phyloP scores from a whole-genome alignment of 1,140 invertebrate genomes.

The Whitmania pigra region DNA sequence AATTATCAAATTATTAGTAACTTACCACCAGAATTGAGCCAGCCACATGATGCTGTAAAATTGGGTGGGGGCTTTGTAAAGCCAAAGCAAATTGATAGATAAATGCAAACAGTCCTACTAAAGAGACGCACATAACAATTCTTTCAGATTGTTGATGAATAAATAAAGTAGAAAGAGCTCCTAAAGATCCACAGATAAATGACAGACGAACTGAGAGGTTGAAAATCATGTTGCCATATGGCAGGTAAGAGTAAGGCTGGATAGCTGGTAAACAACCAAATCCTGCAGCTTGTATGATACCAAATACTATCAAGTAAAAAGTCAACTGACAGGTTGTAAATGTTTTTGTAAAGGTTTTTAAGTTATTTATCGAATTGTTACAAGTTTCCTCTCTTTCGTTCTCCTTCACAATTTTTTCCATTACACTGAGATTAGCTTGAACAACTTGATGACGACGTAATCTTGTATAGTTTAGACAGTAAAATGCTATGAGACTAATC shows the following conservation, averaged over 20 bases:
- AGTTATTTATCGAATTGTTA: not conserved
- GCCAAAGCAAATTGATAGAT: constrained; percentile 11
- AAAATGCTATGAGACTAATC: constrained; percentile 1
- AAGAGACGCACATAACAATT: constrained; percentile 1
- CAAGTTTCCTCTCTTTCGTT: not conserved
- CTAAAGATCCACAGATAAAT: constrained; percentile 6
- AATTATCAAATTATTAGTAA: not conserved
- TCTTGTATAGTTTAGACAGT: not conserved
- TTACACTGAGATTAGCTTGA: not conserved
- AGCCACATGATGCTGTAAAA: not conserved
- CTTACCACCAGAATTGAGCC: constrained; percentile 10
- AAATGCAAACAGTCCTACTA: not conserved
- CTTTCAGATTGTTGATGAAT: not conserved
- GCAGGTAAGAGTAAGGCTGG: constrained; percentile 15
- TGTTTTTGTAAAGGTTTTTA: not conserved
- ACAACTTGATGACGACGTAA: not conserved
- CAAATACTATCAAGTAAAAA: not conserved
- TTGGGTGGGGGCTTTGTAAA: constrained; percentile 10
- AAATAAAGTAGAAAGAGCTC: constrained; percentile 8
- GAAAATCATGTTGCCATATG: constrained; percentile 16
- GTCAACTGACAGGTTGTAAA: not conserved
- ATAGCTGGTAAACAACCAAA: constrained; percentile 16
- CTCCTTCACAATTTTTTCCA: not conserved
- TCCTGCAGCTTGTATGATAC: not conserved
- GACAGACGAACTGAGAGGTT: constrained; percentile 11